phyloP scores from a whole-genome alignment of 1,140 invertebrate genomes.

The Saccostrea cuccullata region DNA sequence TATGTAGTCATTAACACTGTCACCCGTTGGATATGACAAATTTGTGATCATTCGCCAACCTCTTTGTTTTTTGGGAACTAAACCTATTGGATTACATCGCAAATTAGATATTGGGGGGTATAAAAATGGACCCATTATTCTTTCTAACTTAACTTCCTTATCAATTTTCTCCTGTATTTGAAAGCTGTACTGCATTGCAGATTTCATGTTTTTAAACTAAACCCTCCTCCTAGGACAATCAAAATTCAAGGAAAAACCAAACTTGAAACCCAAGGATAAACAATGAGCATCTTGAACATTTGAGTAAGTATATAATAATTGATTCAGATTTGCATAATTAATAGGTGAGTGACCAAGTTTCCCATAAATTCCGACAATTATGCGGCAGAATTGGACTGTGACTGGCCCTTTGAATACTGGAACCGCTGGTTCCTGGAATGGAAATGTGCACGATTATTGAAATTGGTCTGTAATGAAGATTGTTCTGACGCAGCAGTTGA shows the following conservation, averaged over 20 bases:
- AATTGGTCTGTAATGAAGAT: background rate
- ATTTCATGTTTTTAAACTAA: slow-evolving; percentile 10
- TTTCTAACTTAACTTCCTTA: no score
- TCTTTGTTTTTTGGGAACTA: slow-evolving; percentile 39
- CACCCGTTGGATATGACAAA: slow-evolving; percentile 28
- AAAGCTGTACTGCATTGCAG: slow-evolving; percentile 2
- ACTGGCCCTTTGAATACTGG: background rate
- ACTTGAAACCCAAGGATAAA: slow-evolving; percentile 14
- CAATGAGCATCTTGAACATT: background rate
- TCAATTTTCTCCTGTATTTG: background rate
- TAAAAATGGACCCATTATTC: slow-evolving; percentile 24
- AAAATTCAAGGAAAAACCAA: slow-evolving; percentile 43
- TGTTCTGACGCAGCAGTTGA: background rate
- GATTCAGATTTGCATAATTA: background rate
- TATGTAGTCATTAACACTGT: slow-evolving; percentile 51
- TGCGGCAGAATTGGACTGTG: background rate
- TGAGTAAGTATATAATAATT: background rate
- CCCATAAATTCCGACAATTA: slow-evolving; percentile 8
- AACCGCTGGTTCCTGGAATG: background rate
- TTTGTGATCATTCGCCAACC: slow-evolving; percentile 36
- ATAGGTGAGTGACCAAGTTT: background rate
- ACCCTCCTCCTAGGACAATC: slow-evolving; percentile 30
- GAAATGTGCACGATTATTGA: background rate
- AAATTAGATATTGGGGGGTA: background rate
- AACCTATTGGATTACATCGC: background rate